Base-by-base conservation (phyloP, 64 coral and sea anemone genomes). In the Hydrozoanthus tunicans region DNA sequence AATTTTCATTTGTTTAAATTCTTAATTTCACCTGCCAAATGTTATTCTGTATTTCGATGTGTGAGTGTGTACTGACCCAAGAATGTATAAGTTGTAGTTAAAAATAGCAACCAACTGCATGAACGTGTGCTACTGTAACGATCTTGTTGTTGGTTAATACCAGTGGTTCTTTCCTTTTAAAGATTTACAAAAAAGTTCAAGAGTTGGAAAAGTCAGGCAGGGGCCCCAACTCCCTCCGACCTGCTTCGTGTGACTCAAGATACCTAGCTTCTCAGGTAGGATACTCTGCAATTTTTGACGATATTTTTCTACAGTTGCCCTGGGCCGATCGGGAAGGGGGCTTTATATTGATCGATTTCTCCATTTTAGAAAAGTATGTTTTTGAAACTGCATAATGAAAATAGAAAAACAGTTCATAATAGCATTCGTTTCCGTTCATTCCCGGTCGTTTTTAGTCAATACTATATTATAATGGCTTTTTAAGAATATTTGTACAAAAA, bases 121-220 rank as follows among this genome's bases (percentile, higher is more conserved):
- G 32, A 43, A 43, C 32, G 32, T 43, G 32, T 43, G 32, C 2
- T 43, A 43, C 2, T 43, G 0, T 43, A 43, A 43, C 2, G 32
- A 43, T 43, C 3, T 5, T 51, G 5, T 8, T 67, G 1, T 3
- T 5, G 8, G 11, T 56, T 17, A 4, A 43, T 43, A 43, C 0
- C 32, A 2, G 32, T 86, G 11, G 11, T 89, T 20, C 6, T 43
- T 78, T 62, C 11, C 23, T 88, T 70, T 25, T 81, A 11, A 59
- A 96, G 95, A 80, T 96, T 83, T 96, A 94, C 83, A 91, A 86
- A 14, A 96, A 91, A 70, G 91, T 96, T 55, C 85, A 83, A 62
- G 95, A 96, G 53, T 77, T 96, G 15, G 91, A 96, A 73, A 89
- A 89, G 66, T 92, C 92, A 43, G 81, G 82, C 20, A 62, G 90